Base-by-base conservation (phyloP, 1,140 invertebrate species). In the Zaprionus taronus region DNA sequence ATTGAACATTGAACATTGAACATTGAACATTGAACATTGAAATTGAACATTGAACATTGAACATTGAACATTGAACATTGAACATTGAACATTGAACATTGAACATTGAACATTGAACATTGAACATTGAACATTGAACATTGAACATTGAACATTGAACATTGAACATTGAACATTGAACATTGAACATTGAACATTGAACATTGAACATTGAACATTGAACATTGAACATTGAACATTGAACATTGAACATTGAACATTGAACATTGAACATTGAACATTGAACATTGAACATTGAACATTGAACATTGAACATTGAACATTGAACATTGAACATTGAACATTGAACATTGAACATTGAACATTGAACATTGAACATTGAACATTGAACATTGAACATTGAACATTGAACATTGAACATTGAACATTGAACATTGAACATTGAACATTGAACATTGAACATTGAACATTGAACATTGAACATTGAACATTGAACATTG, bases 391-490 rank as follows among this genome's bases (percentile, higher is more conserved):
- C 15, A 44, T 24, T 44, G 4, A 41, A 20, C 4, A 5, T 28
- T 2, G 44, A 14, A 22, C 31, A 24, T 49, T 12, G 34, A 36
- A 62, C n/a, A 62, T 28, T 12, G 49, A n/a, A 61, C 36, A 53
- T 53, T 41, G 53, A 49, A 28, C 24, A 24, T 57, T 17, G 6
- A 36, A 36, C 11, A 57, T 34, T 17, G 14, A 38, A 61, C 36
- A 36, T 61, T n/a, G 22, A 61, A 20, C 15, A 41, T 24, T 44
- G 4, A 41, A 20, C 4, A 5, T 28, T 2, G 44, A 14, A 22
- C 31, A 24, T 49, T 12, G 34, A 36, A 62, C n/a, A 62, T 28
- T 12, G 49, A n/a, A 61, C 36, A 53, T 53, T 41, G 53, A 49
- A 28, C 24, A 24, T 57, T 17, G 6, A 36, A 36, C 34, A 36